These are phyloP conservation scores for Chironomus striatipennis DNA, from an alignment of 1,140 invertebrate genomes.

Conservation along the genomic window DNA sequence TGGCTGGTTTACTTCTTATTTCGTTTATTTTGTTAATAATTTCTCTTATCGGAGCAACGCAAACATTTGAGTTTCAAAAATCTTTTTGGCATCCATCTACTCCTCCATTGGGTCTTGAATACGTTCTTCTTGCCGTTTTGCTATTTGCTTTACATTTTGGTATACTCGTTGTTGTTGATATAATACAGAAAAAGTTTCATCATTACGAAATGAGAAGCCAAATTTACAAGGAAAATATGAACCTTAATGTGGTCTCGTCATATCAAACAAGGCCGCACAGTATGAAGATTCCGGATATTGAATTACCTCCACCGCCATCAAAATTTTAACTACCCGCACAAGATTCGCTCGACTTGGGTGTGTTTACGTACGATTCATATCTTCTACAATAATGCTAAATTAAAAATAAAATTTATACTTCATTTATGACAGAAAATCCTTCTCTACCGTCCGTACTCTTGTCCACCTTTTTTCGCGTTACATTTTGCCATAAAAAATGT, in stretches of 20 bases:
- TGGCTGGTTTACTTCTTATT: neutral
- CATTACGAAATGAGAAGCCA: neutral
- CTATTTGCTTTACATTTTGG: neutral
- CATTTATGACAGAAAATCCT: too few relatives aligned
- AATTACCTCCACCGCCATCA: neutral
- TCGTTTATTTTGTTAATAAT: neutral
- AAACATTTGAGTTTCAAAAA: neutral
- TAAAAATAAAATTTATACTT: neutral
- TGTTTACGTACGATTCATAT: neutral
- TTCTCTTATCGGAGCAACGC: neutral
- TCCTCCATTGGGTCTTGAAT: neutral
- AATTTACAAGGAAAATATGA: neutral
- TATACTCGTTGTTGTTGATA: neutral
- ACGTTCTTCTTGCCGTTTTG: neutral
- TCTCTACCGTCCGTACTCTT: too few relatives aligned
- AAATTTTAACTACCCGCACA: neutral
- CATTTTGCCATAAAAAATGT: too few relatives aligned
- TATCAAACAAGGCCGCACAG: neutral
- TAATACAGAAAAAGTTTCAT: neutral
- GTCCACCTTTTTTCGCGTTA: too few relatives aligned
- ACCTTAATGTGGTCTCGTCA: neutral
- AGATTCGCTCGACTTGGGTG: neutral
- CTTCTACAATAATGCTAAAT: slow-evolving; percentile 2
- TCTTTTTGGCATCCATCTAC: neutral
- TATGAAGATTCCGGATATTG: slow-evolving; percentile 6